Conservation (phyloP, 2,113 vertebrate genomes). For the Pterocles orientalis region DNA sequence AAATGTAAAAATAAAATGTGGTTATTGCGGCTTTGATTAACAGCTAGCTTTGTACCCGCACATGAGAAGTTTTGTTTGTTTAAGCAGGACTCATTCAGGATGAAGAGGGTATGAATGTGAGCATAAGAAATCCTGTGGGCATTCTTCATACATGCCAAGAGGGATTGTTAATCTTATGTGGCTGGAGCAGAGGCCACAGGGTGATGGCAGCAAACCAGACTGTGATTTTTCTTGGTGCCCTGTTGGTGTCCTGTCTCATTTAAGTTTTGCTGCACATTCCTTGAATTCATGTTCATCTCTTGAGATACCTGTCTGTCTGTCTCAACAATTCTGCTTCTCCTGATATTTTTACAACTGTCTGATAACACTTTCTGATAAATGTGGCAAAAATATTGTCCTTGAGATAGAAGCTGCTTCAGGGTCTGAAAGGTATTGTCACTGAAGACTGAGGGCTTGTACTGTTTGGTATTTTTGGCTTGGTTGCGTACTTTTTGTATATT, state of each 20-base stretch:
- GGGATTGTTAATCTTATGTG: background rate
- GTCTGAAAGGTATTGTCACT: background rate
- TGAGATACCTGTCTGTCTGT: background rate
- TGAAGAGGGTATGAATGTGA: background rate
- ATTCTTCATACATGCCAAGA: background rate
- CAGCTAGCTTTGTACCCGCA: background rate
- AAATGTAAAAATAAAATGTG: background rate
- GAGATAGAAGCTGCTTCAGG: background rate
- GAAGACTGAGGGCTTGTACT: background rate
- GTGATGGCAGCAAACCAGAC: background rate
- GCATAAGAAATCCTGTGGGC: background rate
- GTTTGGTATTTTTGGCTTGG: background rate
- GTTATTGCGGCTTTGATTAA: background rate
- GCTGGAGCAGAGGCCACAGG: background rate
- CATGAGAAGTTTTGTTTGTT: background rate
- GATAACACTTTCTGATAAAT: background rate
- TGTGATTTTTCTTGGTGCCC: background rate
- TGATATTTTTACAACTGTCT: background rate
- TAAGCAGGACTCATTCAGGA: background rate
- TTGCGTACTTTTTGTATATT: background rate
- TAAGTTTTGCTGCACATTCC: background rate
- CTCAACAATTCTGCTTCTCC: background rate
- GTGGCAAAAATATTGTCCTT: background rate
- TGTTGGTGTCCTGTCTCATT: background rate
- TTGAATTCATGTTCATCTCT: background rate